Percentiles rank a stretch among this genome's conserved stretches.
phyloP scores from a whole-genome alignment of 2,797 vertebrate species.

The Xenentodon cancila region DNA sequence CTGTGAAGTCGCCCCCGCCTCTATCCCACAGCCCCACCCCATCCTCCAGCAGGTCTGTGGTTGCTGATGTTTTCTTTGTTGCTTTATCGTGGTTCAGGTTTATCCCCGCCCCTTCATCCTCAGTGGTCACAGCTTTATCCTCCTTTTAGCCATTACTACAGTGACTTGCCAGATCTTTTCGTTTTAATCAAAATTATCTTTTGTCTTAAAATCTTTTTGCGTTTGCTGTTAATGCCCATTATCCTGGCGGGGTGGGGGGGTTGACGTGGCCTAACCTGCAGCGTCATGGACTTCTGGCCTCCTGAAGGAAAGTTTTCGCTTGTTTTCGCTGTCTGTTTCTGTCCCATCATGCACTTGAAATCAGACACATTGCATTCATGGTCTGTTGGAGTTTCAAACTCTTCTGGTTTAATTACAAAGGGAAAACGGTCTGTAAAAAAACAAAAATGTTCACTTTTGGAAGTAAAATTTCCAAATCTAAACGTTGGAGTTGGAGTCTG shows the following conservation, averaged over 20 bases:
- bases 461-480: too few relatives aligned
- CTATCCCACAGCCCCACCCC: slow-evolving; percentile 39
- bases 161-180: slow-evolving; percentile 16
- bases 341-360: neutral
- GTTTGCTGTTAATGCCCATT: neutral
- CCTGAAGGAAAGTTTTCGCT: too few relatives aligned
- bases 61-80: neutral
- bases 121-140: slow-evolving; percentile 9
- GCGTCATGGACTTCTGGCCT: neutral
- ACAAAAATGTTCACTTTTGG: too few relatives aligned
- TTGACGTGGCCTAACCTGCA: slow-evolving; percentile 4
- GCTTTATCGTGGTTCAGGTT: slow-evolving; percentile 13
- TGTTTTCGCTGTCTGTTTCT: too few relatives aligned
- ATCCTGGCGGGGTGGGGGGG: slow-evolving; percentile 13
- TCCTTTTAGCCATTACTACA: slow-evolving; percentile 15
- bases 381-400: slow-evolving; percentile 10
- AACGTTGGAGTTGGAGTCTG: too few relatives aligned
- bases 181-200: neutral
- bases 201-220: neutral
- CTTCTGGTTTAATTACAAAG: too few relatives aligned
- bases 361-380: slow-evolving; percentile 12
- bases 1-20: slow-evolving; percentile 49
- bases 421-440: too few relatives aligned
- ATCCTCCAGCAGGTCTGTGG: neutral
- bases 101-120: slow-evolving; percentile 24